A percentile compares a stretch with the other conserved stretches of the same genome.
phyloP scores from a whole-genome alignment of 1,140 invertebrate species.

The Drosophila nigromelanica region DNA sequence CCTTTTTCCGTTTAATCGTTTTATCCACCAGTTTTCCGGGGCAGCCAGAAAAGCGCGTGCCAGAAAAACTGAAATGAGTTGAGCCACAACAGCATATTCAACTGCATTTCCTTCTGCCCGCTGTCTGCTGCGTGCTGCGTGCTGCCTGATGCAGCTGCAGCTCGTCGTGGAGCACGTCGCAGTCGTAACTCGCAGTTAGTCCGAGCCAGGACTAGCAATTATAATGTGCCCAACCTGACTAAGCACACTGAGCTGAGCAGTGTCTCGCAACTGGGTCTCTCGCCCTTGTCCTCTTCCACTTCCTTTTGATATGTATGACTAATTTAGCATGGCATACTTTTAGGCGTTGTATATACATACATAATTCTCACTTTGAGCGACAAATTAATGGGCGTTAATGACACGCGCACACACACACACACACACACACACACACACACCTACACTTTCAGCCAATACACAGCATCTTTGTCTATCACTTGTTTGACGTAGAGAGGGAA shows the following conservation, averaged over 20 bases:
- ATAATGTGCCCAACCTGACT: constrained; percentile 37
- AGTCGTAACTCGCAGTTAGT: constrained; percentile 40
- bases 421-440: constrained; percentile 8
- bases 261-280: neutral
- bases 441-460: neutral
- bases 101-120: constrained; percentile 27
- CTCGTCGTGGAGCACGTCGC: constrained; percentile 29
- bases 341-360: constrained; percentile 41
- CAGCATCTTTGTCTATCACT: constrained; percentile 41
- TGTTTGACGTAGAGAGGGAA: constrained; percentile 11
- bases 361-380: constrained; percentile 67
- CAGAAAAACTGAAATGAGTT: constrained; percentile 36
- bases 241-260: constrained; percentile 1
- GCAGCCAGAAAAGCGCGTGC: constrained; percentile 37
- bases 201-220: constrained; percentile 29
- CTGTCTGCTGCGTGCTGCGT: no score
- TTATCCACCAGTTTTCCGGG: constrained; percentile 16
- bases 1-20: constrained; percentile 30
- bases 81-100: constrained; percentile 5
- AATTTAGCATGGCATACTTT: constrained; percentile 75
- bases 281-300: neutral
- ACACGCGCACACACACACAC: constrained; percentile 39
- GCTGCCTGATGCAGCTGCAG: constrained; percentile 4
- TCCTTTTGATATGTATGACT: constrained; percentile 49
- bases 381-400: constrained; percentile 77